Conservation (phyloP, 2,888 invertebrate genomes). For the Thecophora atra region DNA sequence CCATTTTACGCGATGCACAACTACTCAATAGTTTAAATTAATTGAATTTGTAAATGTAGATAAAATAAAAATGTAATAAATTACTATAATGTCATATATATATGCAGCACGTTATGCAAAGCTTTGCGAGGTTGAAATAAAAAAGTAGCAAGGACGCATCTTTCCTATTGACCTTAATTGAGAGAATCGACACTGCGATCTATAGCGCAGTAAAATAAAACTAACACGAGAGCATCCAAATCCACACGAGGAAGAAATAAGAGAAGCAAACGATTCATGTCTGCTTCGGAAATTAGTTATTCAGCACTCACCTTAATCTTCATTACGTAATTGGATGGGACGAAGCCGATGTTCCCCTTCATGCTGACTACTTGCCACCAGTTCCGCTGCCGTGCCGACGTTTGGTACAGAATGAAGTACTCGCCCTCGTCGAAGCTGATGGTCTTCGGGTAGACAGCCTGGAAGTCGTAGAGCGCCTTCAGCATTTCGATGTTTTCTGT, state of each 20-base stretch:
- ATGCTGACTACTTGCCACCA: constrained; percentile 91
- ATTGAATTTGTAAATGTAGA: too few relatives aligned
- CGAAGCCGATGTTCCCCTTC: constrained; percentile 83
- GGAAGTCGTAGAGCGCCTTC: constrained; percentile 84
- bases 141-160: neutral
- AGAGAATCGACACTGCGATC: too few relatives aligned
- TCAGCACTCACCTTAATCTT: constrained; percentile 73
- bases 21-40: too few relatives aligned
- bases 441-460: constrained; percentile 84
- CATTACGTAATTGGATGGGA: constrained; percentile 87
- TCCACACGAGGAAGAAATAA: too few relatives aligned
- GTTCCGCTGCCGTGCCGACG: constrained; percentile 78
- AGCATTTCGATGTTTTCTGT: constrained; percentile 82
- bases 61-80: too few relatives aligned
- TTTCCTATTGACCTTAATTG: neutral
- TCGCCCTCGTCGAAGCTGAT: constrained; percentile 83
- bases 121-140: neutral
- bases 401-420: constrained; percentile 82
- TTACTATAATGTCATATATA: too few relatives aligned
- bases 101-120: too few relatives aligned
- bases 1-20: too few relatives aligned
- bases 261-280: too few relatives aligned
- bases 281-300: neutral
- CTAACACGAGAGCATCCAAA: too few relatives aligned
- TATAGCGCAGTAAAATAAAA: too few relatives aligned